A percentile compares a stretch with the other conserved stretches of the same genome.
phyloP scores from a whole-genome alignment of 2,797 vertebrate genomes.

The Chaenodraco wilsoni region DNA sequence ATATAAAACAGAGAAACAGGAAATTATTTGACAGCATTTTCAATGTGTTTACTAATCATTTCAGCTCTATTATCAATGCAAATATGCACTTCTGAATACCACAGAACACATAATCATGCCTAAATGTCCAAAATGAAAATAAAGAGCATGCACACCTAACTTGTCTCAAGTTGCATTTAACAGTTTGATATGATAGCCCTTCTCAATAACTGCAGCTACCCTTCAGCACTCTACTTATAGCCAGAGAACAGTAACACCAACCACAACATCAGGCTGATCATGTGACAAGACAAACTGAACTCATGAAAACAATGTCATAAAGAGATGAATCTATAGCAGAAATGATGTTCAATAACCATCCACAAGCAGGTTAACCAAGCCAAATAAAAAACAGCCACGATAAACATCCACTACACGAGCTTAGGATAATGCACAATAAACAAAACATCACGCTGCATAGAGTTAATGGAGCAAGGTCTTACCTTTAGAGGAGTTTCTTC shows the following conservation, averaged over 20 bases:
- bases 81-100: too few relatives aligned
- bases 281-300: constrained; percentile 26
- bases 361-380: constrained; percentile 18
- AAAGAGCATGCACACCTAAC: background rate
- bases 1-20: too few relatives aligned
- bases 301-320: constrained; percentile 45
- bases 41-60: too few relatives aligned
- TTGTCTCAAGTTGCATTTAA: constrained; percentile 16
- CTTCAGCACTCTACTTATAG: constrained; percentile 29
- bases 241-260: constrained; percentile 49
- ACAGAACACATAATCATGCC: background rate
- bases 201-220: constrained; percentile 28
- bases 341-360: constrained; percentile 41
- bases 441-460: constrained; percentile 13
- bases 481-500: constrained; percentile 30
- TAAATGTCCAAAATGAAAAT: constrained; percentile 10
- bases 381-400: constrained; percentile 16
- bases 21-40: too few relatives aligned
- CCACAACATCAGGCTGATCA: constrained; percentile 33
- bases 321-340: constrained; percentile 27
- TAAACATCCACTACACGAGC: constrained; percentile 11
- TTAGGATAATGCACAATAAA: constrained; percentile 9
- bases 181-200: constrained; percentile 16
- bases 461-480: constrained; percentile 6
- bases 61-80: too few relatives aligned